Evolutionary conservation across 2,888 invertebrate species (phyloP), one percentile per base, ranked within the genome.

Genomic region (Xestobium rufovillosum): DNA sequence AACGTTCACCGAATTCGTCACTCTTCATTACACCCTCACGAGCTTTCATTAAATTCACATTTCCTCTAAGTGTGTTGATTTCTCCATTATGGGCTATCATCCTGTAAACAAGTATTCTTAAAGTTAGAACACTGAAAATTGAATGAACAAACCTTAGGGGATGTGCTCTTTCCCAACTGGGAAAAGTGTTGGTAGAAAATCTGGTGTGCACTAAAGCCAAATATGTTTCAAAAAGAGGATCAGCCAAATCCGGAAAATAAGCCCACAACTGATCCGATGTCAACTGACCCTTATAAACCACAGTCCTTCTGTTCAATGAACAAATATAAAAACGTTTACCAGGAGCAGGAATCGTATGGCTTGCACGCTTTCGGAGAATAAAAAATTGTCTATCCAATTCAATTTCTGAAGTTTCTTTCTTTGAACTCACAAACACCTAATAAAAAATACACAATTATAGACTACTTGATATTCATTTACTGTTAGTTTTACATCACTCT

Each of bases 171-270:
- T 97, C 96, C 98, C 98, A 98, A 61, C 91, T 94, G 31, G 98
- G 98, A 64, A 98, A 98, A 14, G 98, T 98, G 68, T 98, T 98
- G 47, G 98, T 98, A 9, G 97, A 97, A 73, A 98, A 98, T 48
- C 98, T 77, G 26, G 96, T 96, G 66, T 98, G 98, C 4, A 98
- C 95, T 61, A 98, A 68, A 26, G 97, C 92, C 64, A 98, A 68
- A 67, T 97, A 95, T 2, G 95, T 92, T 55, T 91, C 86, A 69
- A 87, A 98, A 49, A 78, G 75, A 1, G 85, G 82, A 68, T 82
- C 72, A 53, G 60, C 61, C 37, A 83, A 66, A 62, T 83, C 82
- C 45, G 75, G 76, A 65, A 82, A 83, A 62, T 81, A 83, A 13
- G 77, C 77, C 87, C 88, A 73, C 60, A 95, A 68, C 66, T 98